These are phyloP conservation scores for Drosophila pandora DNA, from an alignment of 1,140 invertebrate genomes.

Conservation along the genomic window DNA sequence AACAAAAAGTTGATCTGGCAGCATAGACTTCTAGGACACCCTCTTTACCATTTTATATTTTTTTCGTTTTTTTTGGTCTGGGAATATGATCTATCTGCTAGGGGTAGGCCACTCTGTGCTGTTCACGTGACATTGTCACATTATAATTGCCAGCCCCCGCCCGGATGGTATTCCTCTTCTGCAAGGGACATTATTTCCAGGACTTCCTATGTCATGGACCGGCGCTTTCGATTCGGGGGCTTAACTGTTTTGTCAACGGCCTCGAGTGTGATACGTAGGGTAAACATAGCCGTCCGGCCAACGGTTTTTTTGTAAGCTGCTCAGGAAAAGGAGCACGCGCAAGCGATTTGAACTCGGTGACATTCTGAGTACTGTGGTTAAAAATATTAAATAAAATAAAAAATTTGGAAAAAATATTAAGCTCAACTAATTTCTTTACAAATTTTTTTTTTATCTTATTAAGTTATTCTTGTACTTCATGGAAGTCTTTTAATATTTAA, in stretches of 20 bases:
- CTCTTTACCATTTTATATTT: background rate
- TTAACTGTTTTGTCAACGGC: slow-evolving; percentile 70
- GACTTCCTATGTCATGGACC: slow-evolving; percentile 32
- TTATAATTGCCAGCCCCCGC: slow-evolving; percentile 62
- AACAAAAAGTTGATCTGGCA: slow-evolving; percentile 41
- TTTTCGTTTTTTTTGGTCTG: background rate
- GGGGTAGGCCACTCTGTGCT: slow-evolving; percentile 37
- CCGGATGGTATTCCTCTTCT: background rate
- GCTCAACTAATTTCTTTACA: too few species aligned
- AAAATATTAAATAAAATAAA: background rate
- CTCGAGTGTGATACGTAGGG: slow-evolving; percentile 74
- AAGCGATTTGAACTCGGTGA: slow-evolving; percentile 5
- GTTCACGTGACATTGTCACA: slow-evolving; percentile 62
- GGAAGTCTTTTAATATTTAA: too few species aligned
- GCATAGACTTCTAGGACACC: background rate
- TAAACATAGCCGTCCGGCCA: slow-evolving; percentile 61
- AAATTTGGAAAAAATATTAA: background rate
- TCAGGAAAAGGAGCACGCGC: slow-evolving; percentile 60
- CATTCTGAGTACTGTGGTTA: slow-evolving; percentile 39
- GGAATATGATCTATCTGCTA: background rate
- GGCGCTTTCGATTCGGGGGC: slow-evolving; percentile 45
- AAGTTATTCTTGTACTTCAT: too few species aligned
- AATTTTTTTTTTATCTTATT: too few species aligned
- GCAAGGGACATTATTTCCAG: background rate
- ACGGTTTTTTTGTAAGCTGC: slow-evolving; percentile 68